Percentiles rank a stretch among this genome's conserved stretches.
Evolutionary conservation across 2,113 vertebrate species (phyloP).

Genomic region (Bos javanicus): DNA sequence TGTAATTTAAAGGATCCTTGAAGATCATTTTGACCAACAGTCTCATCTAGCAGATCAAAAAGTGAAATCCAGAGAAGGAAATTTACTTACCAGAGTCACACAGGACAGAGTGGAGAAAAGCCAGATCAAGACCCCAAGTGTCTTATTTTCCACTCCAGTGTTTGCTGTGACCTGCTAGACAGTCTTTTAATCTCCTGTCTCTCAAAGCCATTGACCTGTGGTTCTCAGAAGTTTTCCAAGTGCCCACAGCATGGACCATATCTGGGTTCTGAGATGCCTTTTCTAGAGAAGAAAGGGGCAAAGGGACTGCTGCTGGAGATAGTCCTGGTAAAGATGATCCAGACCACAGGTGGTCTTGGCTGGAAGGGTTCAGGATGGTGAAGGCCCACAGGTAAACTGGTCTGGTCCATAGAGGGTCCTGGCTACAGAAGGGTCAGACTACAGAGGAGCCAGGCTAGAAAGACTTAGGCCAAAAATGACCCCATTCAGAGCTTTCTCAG

Average conservation of each 20-base stretch:
- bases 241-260: too few species aligned
- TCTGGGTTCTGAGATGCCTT: background rate
- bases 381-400: background rate
- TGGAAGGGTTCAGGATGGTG: background rate
- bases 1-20: background rate
- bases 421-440: background rate
- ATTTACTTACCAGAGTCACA: background rate
- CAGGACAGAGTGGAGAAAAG: background rate
- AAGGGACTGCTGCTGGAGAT: background rate
- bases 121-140: background rate
- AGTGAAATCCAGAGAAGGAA: background rate
- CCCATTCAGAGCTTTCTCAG: background rate
- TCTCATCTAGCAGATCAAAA: background rate
- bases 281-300: background rate
- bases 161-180: background rate
- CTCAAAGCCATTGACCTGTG: background rate
- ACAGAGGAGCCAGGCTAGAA: background rate
- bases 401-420: background rate
- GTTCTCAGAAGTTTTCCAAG: background rate
- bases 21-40: background rate
- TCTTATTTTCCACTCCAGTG: background rate
- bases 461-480: background rate
- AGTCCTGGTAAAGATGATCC: background rate
- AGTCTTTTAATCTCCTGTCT: background rate
- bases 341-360: background rate